These are phyloP conservation scores for Aethes cnicana DNA, from an alignment of 2,888 invertebrate genomes.

Conservation along the genomic window DNA sequence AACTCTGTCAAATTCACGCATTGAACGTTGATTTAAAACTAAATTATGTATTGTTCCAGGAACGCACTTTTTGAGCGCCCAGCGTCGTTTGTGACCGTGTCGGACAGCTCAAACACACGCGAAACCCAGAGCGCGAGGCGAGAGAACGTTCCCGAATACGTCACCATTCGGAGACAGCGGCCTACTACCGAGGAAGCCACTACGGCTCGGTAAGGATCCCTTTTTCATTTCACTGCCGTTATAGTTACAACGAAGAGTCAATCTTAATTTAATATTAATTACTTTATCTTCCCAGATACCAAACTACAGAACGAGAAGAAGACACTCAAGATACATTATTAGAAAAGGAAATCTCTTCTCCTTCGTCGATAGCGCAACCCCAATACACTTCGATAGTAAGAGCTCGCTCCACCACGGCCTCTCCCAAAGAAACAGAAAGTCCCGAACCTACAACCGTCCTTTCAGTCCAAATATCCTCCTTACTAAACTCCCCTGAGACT, in stretches of 20 bases:
- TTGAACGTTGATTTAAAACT: too few species aligned
- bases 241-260: too few species aligned
- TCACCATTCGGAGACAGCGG: constrained; percentile 84
- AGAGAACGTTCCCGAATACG: constrained; percentile 83
- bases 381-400: constrained; percentile 70
- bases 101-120: constrained; percentile 53
- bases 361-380: constrained; percentile 52
- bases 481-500: constrained; percentile 58
- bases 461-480: constrained; percentile 72
- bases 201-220: constrained; percentile 73
- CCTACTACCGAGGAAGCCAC: constrained; percentile 75
- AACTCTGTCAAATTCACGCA: too few species aligned
- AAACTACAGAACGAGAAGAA: constrained; percentile 53
- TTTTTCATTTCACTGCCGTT: too few species aligned
- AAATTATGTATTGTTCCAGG: constrained; percentile 56
- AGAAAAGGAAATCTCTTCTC: constrained; percentile 69
- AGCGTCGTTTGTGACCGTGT: constrained; percentile 56
- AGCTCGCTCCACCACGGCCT: constrained; percentile 58
- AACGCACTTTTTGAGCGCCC: constrained; percentile 71
- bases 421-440: constrained; percentile 45
- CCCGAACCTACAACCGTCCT: constrained; percentile 72
- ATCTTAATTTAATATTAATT: too few species aligned
- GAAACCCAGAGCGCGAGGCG: constrained; percentile 57
- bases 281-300: constrained; percentile 51
- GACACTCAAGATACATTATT: constrained; percentile 62